Base-by-base conservation (phyloP, 2,888 invertebrate species). In the Lasius platythorax region DNA sequence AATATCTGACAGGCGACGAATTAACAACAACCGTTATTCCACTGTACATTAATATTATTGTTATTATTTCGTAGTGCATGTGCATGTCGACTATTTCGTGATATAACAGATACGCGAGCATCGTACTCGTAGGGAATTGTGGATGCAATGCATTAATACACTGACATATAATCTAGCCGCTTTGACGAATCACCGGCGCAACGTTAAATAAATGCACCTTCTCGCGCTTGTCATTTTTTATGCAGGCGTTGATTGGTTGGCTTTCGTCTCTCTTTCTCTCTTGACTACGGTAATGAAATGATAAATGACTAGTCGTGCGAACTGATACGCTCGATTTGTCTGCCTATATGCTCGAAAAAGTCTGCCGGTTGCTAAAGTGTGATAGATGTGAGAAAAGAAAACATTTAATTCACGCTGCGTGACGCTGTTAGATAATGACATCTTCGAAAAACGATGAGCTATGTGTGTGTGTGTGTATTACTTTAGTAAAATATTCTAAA, bases 281-380 rank as follows among this genome's bases (percentile, higher is more conserved):
- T 11, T 64, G 9, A 28, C 37, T 66, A 28, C 18, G 0, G 67
- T 76, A 76, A 76, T 76, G 28, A 76, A 76, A 67, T 67, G 67
- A 76, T 53, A 76, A 76, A 76, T 76, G 53, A 28, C 46, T 4
- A 18, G 23, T 18, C 23, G 37, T 67, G 28, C 53, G 28, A 67
- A 37, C 40, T 76, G 67, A 76, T 76, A 67, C 40, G 56, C 37
- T 76, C 68, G 76, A 76, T 76, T 76, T 67, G 76, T 40, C 33
- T 40, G 23, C 3, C 50, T 75, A 61, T 64, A 33, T 50, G 33
- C 37, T 18, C 53, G 18, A 28, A 37, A 53, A 53, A 40, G 40
- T 66, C 37, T 23, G 23, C 30, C 43, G n/a, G 37, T 8, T 37
- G 37, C 23, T 40, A 53, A 76, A 67, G 3, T 40, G 4, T 66